Conservation (phyloP, 1,140 invertebrate genomes). For the Homalodisca vitripennis region DNA sequence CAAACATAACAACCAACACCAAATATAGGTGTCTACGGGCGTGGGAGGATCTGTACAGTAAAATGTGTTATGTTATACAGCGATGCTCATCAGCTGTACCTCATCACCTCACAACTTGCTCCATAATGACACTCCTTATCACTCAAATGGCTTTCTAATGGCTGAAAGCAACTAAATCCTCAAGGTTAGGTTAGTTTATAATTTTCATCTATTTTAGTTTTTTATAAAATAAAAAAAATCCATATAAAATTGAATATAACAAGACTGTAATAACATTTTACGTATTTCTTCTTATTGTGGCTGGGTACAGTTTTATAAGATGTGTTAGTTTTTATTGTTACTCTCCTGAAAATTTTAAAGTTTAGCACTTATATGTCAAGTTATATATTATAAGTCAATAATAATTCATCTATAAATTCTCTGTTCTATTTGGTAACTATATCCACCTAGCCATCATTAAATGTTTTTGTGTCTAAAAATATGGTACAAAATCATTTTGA, state of each 20-base stretch:
- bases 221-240: not conserved
- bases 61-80: not conserved
- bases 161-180: not conserved
- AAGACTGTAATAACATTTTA: not conserved
- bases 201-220: not conserved
- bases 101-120: not conserved
- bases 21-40: not conserved
- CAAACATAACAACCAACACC: not conserved
- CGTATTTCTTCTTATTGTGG: not conserved
- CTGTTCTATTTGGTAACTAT: no score
- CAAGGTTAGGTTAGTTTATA: not conserved
- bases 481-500: no score
- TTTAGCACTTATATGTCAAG: no score
- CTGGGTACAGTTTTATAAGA: not conserved
- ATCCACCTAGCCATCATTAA: no score
- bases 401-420: no score
- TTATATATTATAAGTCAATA: no score
- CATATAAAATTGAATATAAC: not conserved
- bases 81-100: slow-evolving; percentile 1
- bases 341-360: no score
- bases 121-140: slow-evolving; percentile 10
- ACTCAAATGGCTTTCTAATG: slow-evolving; percentile 8
- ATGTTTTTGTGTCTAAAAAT: no score
- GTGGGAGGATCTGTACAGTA: not conserved
- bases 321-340: not conserved